Percentiles rank a stretch among this genome's conserved stretches.
phyloP scores from a whole-genome alignment of 2,113 vertebrate genomes.

The Spea bombifrons region DNA sequence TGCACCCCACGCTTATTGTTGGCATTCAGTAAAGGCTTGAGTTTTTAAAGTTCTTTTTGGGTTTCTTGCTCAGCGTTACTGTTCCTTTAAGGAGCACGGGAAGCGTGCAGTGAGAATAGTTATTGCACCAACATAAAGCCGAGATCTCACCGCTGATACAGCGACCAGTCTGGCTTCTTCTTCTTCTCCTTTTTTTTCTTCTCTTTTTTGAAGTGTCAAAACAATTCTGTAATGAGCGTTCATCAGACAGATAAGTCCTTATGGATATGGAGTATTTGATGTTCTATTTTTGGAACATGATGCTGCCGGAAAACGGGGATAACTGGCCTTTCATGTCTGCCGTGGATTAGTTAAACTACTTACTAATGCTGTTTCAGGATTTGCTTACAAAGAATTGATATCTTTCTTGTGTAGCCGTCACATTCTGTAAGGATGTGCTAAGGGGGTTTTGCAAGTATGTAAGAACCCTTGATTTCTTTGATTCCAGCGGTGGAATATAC shows the following conservation, averaged over 20 bases:
- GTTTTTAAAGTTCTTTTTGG: background rate
- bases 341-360: constrained; percentile 42
- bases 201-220: constrained; percentile 42
- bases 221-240: constrained; percentile 22
- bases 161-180: constrained; percentile 14
- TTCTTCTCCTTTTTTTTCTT: background rate
- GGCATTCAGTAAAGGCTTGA: no score
- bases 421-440: background rate
- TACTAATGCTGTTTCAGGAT: constrained; percentile 34
- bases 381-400: background rate
- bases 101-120: background rate
- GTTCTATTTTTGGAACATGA: constrained; percentile 19
- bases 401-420: background rate
- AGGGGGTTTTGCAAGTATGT: background rate
- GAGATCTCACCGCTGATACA: background rate
- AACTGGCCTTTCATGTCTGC: constrained; percentile 37
- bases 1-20: no score
- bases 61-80: no score
- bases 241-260: background rate
- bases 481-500: background rate
- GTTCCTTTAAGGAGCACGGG: constrained; percentile 5
- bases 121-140: background rate
- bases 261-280: constrained; percentile 36
- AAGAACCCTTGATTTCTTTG: background rate
- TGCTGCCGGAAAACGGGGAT: constrained; percentile 26